phyloP scores from a whole-genome alignment of 2,888 invertebrate species.

The Amiota communis region DNA sequence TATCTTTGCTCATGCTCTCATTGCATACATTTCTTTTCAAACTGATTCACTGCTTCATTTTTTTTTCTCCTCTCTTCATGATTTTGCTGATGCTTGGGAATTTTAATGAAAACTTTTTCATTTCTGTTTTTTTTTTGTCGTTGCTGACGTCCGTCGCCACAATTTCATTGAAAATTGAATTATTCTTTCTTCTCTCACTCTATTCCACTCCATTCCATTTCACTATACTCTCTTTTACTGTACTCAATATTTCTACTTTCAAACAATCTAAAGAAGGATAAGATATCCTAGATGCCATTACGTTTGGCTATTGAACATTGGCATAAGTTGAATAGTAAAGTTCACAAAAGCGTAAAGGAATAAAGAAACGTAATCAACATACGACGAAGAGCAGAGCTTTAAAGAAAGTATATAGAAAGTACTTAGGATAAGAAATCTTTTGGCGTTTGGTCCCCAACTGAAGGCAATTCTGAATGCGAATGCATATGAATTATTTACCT shows the following conservation, averaged over 20 bases:
- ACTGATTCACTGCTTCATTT: background rate
- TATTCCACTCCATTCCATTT: background rate
- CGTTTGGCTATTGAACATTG: slow-evolving; percentile 2
- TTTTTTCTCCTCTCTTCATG: background rate
- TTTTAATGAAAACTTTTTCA: slow-evolving; percentile 60
- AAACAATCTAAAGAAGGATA: background rate
- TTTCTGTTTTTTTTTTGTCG: background rate
- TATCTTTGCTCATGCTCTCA: background rate
- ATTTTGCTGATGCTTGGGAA: slow-evolving; percentile 64
- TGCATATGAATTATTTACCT: slow-evolving; percentile 22
- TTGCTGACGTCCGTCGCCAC: background rate
- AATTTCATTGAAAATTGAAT: slow-evolving; percentile 57
- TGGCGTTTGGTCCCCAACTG: background rate
- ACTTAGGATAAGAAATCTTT: slow-evolving; percentile 1
- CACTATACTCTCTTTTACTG: background rate
- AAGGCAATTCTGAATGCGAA: background rate
- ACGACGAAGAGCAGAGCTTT: too few species aligned
- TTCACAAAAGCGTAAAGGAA: slow-evolving; percentile 5
- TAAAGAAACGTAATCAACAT: background rate
- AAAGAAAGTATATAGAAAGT: background rate
- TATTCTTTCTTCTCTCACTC: slow-evolving; percentile 39
- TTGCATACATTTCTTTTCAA: background rate
- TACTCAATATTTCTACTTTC: background rate
- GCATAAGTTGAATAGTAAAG: background rate
- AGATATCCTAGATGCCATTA: background rate